Base-by-base conservation (phyloP, 2,888 invertebrate species). In the Coleophora deauratella region DNA sequence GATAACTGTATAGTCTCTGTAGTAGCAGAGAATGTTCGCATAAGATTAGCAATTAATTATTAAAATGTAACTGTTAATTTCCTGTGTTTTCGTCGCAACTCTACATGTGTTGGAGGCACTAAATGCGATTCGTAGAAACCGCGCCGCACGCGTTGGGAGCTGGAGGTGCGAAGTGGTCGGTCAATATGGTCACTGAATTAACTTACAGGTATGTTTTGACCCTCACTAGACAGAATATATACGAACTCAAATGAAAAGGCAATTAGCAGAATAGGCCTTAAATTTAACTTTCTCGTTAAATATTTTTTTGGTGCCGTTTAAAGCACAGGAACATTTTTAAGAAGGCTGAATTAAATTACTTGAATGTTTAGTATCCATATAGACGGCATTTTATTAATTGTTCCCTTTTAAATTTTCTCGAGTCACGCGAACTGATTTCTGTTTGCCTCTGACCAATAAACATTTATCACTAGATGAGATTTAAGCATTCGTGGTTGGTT, bases 91-190 rank as follows among this genome's bases (percentile, higher is more conserved):
- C 21, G 21, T 21, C 8, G 15, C 13, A 14, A 51, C 55, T 51
- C 52, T 56, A 60, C 55, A 66, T 68, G 67, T 66, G 61, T 64
- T 50, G 59, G 51, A 52, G 59, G 54, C 54, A 64, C 64, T 66
- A 63, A 60, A 61, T 51, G 47, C 59, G 58, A 62, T 74, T 77
- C 73, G 66, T 67, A 71, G 77, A 76, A 81, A 70, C 63, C 59
- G 61, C 60, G 54, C 55, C 59, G 62, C 67, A 57, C 57, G 56
- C 57, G 58, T 61, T 54, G 57, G 56, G 58, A 79, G 76, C 79
- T 80, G 56, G 58, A 79, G 76, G 79, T 80, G 81, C 72, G 57
- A 82, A 82, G 79, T 78, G 73, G 62, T 74, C 49, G 55, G 78
- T 74, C 70, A 79, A 81, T 64, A 79, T 11, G 44, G 55, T 50